Percentiles rank a stretch among this genome's conserved stretches.
Conservation (phyloP, 2,113 vertebrate genomes). For the Lepus europaeus region DNA sequence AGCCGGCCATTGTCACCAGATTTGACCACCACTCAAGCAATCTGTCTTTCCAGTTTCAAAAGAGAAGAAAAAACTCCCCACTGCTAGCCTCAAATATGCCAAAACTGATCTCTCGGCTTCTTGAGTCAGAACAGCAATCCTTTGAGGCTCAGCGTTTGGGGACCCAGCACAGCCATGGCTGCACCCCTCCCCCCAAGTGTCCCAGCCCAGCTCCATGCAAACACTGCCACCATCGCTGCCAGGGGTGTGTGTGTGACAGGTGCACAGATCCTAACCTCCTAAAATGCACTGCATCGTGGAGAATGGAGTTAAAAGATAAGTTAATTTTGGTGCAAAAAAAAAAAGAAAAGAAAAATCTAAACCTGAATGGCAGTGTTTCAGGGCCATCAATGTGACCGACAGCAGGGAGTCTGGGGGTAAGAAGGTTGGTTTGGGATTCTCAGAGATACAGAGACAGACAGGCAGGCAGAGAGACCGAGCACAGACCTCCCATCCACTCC, state of each 20-base stretch:
- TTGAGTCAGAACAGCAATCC: neutral
- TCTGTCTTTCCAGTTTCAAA: slow-evolving; percentile 3
- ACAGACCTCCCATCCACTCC: no score
- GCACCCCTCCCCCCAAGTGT: accelerated
- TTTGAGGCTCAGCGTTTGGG: neutral
- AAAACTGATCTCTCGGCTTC: neutral
- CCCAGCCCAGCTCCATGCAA: accelerated
- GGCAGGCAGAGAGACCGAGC: no score
- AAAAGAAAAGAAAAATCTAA: no score
- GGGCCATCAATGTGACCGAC: no score
- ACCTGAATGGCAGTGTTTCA: neutral
- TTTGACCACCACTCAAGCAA: neutral
- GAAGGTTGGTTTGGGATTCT: no score
- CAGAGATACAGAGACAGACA: no score
- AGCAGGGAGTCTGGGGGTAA: accelerated
- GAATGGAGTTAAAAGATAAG: no score
- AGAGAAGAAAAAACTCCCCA: neutral
- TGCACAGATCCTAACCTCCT: no score
- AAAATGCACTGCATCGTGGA: no score
- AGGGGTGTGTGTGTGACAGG: neutral
- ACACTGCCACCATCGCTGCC: neutral
- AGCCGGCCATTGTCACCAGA: neutral
- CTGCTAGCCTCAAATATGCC: neutral
- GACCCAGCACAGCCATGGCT: neutral
- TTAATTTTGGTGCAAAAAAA: no score